Conservation (phyloP, 1,140 invertebrate genomes). For the Atta cephalotes region DNA sequence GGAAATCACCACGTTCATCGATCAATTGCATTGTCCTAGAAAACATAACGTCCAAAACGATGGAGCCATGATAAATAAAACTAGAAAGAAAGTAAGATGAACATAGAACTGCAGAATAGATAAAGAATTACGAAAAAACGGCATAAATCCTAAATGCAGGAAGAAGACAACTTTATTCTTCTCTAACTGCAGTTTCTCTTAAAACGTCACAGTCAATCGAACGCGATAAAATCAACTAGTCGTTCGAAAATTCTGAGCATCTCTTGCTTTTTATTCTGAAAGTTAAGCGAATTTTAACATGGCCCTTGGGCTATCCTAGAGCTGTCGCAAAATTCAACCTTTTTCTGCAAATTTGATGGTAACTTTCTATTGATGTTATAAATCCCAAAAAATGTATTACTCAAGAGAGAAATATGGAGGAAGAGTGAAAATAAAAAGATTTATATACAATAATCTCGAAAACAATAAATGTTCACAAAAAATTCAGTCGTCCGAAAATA, state of each 20-base stretch:
- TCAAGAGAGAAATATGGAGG: too few relatives aligned
- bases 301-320: background rate
- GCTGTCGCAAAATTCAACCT: slow-evolving; percentile 25
- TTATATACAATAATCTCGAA: background rate
- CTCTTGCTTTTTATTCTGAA: background rate
- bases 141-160: background rate
- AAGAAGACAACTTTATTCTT: background rate
- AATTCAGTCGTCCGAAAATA: background rate
- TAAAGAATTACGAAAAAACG: background rate
- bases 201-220: background rate
- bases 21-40: slow-evolving; percentile 57
- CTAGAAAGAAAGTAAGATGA: background rate
- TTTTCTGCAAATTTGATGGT: background rate
- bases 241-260: slow-evolving; percentile 9
- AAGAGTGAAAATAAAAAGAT: background rate
- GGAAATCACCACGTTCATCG: slow-evolving; percentile 52
- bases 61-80: slow-evolving; percentile 37
- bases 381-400: slow-evolving; percentile 9
- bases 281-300: slow-evolving; percentile 32
- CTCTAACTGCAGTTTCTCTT: background rate
- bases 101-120: too few relatives aligned
- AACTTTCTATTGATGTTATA: background rate
- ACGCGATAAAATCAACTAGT: slow-evolving; percentile 8
- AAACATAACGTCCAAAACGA: slow-evolving; percentile 16
- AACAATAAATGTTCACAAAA: background rate